Conservation (phyloP, 2,888 invertebrate genomes). For the Junonia oenone region DNA sequence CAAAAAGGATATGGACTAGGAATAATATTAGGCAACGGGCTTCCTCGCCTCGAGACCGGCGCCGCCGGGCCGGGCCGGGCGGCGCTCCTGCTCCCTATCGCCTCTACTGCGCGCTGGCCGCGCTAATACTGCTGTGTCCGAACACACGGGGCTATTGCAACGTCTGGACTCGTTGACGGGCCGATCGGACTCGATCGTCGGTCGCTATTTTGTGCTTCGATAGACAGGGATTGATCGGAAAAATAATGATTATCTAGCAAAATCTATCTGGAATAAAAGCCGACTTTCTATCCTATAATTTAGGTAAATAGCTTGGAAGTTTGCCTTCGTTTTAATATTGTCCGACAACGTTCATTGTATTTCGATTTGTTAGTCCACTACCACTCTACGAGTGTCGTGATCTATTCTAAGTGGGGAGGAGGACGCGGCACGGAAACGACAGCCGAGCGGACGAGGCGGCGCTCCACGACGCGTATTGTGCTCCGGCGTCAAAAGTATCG, state of each 20-base stretch:
- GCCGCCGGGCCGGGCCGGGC: no score
- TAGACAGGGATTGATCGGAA: constrained; percentile 63
- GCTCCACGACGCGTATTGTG: constrained; percentile 41
- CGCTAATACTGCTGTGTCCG: constrained; percentile 72
- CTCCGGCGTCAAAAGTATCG: constrained; percentile 68
- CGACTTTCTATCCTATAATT: constrained; percentile 74
- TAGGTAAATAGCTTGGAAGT: constrained; percentile 76
- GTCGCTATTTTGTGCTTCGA: constrained; percentile 71
- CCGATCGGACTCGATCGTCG: constrained; percentile 65
- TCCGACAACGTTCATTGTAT: constrained; percentile 74
- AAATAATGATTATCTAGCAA: constrained; percentile 74
- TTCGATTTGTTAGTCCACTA: constrained; percentile 62
- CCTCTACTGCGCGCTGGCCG: constrained; percentile 73
- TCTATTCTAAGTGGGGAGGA: constrained; percentile 61
- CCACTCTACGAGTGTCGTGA: constrained; percentile 76
- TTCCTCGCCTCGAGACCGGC: constrained; percentile 57
- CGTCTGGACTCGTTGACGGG: constrained; percentile 57
- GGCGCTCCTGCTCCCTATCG: constrained; percentile 55
- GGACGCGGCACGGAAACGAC: constrained; percentile 38
- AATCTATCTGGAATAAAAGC: constrained; percentile 78
- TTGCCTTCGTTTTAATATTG: constrained; percentile 75
- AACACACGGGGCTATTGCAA: constrained; percentile 58
- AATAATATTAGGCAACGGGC: constrained; percentile 73
- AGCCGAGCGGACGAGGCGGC: constrained; percentile 34
- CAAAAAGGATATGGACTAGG: constrained; percentile 80